phyloP scores from a whole-genome alignment of 2,113 vertebrate species.

The Podocnemis expansa region DNA sequence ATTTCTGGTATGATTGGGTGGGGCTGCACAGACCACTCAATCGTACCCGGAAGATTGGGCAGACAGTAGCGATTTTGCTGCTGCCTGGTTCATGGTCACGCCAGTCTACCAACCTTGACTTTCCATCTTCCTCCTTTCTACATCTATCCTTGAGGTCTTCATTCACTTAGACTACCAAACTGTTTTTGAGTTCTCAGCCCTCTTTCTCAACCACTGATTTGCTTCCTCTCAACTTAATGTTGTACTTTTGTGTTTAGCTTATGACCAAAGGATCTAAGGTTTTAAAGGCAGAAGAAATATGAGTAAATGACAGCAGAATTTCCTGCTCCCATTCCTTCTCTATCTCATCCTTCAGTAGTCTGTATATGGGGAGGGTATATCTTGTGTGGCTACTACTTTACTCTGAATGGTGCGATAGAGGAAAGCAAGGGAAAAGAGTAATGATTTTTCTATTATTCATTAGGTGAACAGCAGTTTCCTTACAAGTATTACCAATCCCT shows the following conservation, averaged over 20 bases:
- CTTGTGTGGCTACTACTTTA: background rate
- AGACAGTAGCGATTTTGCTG: too few relatives aligned
- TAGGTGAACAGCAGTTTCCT: background rate
- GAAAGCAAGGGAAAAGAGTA: background rate
- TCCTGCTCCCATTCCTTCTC: background rate
- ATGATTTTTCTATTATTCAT: background rate
- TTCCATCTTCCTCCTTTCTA: background rate
- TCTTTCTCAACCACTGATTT: background rate
- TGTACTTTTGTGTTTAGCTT: background rate
- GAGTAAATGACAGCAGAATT: background rate
- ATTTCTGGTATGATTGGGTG: too few relatives aligned
- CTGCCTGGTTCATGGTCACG: background rate
- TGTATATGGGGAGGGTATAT: background rate
- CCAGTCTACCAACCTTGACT: background rate
- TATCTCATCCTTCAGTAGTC: background rate
- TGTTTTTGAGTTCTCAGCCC: background rate
- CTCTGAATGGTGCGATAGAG: background rate
- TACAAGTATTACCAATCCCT: background rate
- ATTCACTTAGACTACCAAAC: background rate
- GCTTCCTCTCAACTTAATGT: background rate
- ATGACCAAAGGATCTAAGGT: background rate
- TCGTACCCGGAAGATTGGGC: too few relatives aligned
- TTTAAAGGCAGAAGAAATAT: background rate
- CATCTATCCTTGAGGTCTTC: background rate
- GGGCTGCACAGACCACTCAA: too few relatives aligned